Base-by-base conservation (phyloP, 2,888 invertebrate genomes). In the Tinea semifulvella region DNA sequence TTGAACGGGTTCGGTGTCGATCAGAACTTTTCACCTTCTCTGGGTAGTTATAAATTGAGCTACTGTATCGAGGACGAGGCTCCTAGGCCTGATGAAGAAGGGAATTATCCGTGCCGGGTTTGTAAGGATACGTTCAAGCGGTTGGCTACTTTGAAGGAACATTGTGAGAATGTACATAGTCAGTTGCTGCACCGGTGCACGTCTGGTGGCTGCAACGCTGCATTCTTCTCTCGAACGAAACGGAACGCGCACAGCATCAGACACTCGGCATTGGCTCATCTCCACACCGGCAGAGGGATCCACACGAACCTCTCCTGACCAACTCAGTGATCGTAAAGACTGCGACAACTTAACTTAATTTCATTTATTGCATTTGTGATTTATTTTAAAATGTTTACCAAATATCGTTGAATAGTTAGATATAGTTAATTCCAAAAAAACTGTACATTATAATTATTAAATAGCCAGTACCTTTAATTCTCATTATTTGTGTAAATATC, bases 231-330 rank as follows among this genome's bases (percentile, higher is more conserved):
- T 8, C 83, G 89, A 53, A 90, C 91, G 50, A 88, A 89, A 52
- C 84, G 92, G 49, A 92, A 91, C 61, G 82, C 87, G 42, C 92
- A 92, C 68, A 86, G 88, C 48, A 89, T 90, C 56, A 86, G 87
- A 53, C 88, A 88, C 50, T 69, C 74, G 47, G 63, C 84, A 17
- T 85, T 85, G 53, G 61, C 69, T 3, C 64, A 67, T 50, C 61
- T 75, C 52, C 67, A 74, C 53, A 74, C 71, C 26, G 72, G 73
- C 20, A 39, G 39, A 8, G 60, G 65, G 18, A 48, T 65, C 8
- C 65, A 67, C 36, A 53, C 61, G 2, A 69, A 59, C 27, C 56
- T 68, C 1, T 66, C 72, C 64, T 76, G 76, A 77, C 69, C 64
- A 56, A 51, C 56, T 54, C 60, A 48, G 39, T 45, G 38, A 39